Conservation (phyloP, 2,797 vertebrate genomes). For the Pyrrhura leucotis region DNA sequence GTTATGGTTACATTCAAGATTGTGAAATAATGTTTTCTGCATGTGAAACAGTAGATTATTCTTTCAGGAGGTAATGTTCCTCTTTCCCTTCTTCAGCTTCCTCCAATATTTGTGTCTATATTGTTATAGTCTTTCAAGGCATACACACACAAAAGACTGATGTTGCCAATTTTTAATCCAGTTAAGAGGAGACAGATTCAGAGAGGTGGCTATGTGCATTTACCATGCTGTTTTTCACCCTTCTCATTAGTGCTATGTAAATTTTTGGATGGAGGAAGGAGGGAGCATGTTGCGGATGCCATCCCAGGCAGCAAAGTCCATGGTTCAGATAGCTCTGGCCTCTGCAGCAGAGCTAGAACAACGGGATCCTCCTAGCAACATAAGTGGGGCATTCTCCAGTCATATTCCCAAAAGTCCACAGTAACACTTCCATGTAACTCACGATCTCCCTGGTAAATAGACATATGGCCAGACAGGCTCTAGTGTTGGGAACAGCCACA, state of each 20-base stretch:
- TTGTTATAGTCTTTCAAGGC: background rate
- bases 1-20: background rate
- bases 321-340: background rate
- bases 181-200: background rate
- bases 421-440: background rate
- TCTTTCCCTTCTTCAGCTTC: background rate
- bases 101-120: background rate
- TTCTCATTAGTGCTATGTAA: background rate
- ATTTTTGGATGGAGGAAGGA: background rate
- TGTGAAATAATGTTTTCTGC: background rate
- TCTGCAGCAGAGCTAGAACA: background rate
- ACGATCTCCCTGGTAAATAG: background rate
- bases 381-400: fast-evolving
- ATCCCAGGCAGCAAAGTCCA: background rate
- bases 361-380: background rate
- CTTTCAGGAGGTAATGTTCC: background rate
- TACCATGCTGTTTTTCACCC: background rate
- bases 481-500: background rate
- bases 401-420: background rate
- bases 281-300: background rate
- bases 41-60: background rate
- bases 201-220: background rate
- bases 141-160: background rate
- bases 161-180: background rate
- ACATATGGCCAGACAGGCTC: background rate